phyloP scores from a whole-genome alignment of 2,113 vertebrate genomes.

The Macrotis lagotis region DNA sequence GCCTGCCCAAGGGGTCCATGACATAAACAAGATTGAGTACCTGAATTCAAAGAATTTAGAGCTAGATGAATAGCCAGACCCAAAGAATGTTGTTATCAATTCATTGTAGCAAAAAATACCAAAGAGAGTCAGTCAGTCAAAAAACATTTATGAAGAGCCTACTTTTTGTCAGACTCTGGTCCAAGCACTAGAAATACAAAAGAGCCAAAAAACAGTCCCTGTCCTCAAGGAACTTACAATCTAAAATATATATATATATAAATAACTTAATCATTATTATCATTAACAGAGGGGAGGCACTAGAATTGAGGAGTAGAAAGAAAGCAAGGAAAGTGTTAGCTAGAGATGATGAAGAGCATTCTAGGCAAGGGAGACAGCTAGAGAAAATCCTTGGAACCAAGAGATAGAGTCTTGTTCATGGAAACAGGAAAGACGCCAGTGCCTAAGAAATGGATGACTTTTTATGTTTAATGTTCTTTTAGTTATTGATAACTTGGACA shows the following conservation, averaged over 20 bases:
- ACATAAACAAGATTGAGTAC: neutral
- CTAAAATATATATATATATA: neutral
- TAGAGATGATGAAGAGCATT: neutral
- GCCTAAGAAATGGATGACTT: neutral
- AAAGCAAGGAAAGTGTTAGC: neutral
- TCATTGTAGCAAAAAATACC: neutral
- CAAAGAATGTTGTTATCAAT: neutral
- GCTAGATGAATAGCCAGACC: neutral
- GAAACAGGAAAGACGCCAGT: neutral
- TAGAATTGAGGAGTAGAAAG: neutral
- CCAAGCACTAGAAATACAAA: neutral
- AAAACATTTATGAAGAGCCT: neutral
- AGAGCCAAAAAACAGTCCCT: neutral
- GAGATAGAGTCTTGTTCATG: neutral
- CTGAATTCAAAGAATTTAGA: neutral
- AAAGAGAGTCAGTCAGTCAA: neutral
- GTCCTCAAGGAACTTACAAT: neutral
- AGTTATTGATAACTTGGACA: neutral
- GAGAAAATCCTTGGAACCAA: neutral
- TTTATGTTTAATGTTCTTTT: neutral
- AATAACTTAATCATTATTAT: too few species aligned
- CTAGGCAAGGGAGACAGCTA: neutral
- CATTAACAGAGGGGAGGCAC: neutral
- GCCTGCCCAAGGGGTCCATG: neutral
- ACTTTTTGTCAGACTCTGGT: neutral